Percentiles rank a stretch among this genome's conserved stretches.
These are phyloP conservation scores for Pangasius djambal DNA, from an alignment of 2,797 vertebrate genomes.

Conservation along the genomic window DNA sequence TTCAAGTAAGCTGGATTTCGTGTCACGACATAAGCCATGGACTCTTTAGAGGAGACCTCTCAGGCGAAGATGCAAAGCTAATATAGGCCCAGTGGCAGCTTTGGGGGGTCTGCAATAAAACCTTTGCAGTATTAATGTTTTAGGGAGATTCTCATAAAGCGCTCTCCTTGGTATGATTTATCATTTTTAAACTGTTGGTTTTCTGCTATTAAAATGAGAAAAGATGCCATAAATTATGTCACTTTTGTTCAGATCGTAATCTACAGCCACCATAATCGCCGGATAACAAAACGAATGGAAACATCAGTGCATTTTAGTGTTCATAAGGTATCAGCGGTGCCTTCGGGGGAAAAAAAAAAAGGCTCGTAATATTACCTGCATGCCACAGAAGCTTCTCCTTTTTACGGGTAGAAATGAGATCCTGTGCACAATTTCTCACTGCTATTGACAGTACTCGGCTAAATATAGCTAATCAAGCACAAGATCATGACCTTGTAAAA, in stretches of 20 bases:
- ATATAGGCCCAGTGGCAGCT: conserved; percentile 18
- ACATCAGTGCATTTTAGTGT: neutral
- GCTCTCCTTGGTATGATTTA: neutral
- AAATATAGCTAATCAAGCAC: conserved; percentile 46
- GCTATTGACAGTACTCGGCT: conserved; percentile 12
- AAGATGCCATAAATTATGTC: neutral
- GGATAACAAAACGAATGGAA: neutral
- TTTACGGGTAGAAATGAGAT: conserved; percentile 47
- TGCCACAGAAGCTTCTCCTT: conserved; percentile 2
- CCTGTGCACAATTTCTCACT: conserved; percentile 42
- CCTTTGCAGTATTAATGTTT: neutral
- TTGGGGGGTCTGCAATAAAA: conserved; percentile 23
- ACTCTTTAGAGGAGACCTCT: conserved; percentile 24
- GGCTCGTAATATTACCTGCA: neutral
- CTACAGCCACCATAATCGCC: neutral
- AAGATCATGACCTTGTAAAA: conserved; percentile 35
- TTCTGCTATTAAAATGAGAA: conserved; percentile 20
- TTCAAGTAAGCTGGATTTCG: conserved; percentile 28
- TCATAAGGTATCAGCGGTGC: neutral
- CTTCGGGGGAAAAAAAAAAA: neutral
- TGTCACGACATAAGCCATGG: conserved; percentile 40
- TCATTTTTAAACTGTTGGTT: neutral
- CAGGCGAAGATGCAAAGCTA: conserved; percentile 30
- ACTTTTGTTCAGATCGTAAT: neutral
- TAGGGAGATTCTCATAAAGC: conserved; percentile 21